Conservation (phyloP, 2,888 invertebrate species). For the Piscicola geometra region DNA sequence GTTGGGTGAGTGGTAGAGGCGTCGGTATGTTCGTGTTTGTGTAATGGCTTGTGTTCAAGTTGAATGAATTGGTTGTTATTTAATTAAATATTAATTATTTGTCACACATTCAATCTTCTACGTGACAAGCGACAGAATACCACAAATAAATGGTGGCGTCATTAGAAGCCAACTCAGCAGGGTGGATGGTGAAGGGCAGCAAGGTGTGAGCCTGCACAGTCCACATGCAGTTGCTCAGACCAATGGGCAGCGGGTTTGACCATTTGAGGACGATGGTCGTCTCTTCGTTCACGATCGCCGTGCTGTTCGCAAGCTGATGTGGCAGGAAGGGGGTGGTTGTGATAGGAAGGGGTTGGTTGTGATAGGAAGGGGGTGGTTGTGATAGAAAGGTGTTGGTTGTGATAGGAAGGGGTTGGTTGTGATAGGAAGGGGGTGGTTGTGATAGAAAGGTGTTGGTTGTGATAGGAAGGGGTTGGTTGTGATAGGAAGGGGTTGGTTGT, state of each 20-base stretch:
- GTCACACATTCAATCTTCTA: not conserved
- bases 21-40: too few relatives aligned
- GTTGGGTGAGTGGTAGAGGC: too few relatives aligned
- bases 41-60: not conserved
- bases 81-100: not conserved
- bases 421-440: too few relatives aligned
- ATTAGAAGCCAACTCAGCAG: not conserved
- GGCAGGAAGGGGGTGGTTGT: too few relatives aligned
- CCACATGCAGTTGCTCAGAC: constrained; percentile 67
- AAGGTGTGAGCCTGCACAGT: constrained; percentile 67
- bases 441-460: too few relatives aligned
- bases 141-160: not conserved
- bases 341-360: too few relatives aligned
- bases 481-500: too few relatives aligned
- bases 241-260: constrained; percentile 65
- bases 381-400: too few relatives aligned
- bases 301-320: too few relatives aligned
- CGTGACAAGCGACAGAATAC: not conserved
- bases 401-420: too few relatives aligned
- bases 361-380: too few relatives aligned
- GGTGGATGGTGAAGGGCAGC: not conserved
- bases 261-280: constrained; percentile 55
- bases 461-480: too few relatives aligned
- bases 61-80: not conserved
- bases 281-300: constrained; percentile 38